phyloP scores from a whole-genome alignment of 1,140 invertebrate species.

The Calephelis virginiensis region DNA sequence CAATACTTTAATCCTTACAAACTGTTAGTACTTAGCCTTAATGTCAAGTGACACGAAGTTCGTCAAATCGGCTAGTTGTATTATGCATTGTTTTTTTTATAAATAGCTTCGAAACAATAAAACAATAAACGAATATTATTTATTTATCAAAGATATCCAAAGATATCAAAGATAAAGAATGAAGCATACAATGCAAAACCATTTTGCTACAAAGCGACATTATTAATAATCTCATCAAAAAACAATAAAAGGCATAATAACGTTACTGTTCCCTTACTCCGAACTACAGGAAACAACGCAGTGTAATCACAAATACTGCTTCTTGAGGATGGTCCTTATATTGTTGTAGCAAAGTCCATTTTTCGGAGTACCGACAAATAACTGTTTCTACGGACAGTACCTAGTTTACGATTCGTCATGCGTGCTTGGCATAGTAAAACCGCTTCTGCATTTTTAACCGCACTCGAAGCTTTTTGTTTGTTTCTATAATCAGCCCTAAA shows the following conservation, averaged over 20 bases:
- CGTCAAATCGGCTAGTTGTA: no score
- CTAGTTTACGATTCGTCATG: slow-evolving; percentile 51
- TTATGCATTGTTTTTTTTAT: no score
- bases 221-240: neutral
- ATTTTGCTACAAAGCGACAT: no score
- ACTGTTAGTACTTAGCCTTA: no score
- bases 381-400: slow-evolving; percentile 51
- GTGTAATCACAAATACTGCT: slow-evolving; percentile 50
- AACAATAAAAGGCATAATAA: slow-evolving; percentile 1
- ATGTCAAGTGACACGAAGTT: no score
- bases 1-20: no score
- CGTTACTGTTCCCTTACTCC: slow-evolving; percentile 35
- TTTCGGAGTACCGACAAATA: neutral
- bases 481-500: slow-evolving; percentile 53
- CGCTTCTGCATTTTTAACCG: slow-evolving; percentile 48
- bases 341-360: slow-evolving; percentile 3
- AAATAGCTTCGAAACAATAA: no score
- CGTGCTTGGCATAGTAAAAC: slow-evolving; percentile 37
- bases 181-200: no score
- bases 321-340: slow-evolving; percentile 26
- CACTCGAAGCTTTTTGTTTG: slow-evolving; percentile 50
- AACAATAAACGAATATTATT: no score
- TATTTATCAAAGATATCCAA: no score
- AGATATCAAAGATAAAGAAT: no score
- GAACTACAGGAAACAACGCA: slow-evolving; percentile 53